A percentile compares a stretch with the other conserved stretches of the same genome.
Evolutionary conservation across 2,888 invertebrate genomes (phyloP).

Genomic region (Euplagia quadripunctaria): DNA sequence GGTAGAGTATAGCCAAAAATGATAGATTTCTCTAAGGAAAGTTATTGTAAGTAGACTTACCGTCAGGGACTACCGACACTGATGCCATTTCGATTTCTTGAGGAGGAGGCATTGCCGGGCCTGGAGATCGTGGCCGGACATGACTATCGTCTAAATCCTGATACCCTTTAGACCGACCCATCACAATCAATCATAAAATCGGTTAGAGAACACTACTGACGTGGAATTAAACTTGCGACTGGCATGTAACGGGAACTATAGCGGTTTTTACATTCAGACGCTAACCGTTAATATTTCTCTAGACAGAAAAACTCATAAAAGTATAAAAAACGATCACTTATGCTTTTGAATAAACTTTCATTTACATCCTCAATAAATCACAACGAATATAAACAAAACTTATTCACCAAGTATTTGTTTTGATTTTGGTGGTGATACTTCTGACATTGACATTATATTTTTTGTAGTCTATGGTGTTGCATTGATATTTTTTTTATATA

Average conservation of each 20-base stretch:
- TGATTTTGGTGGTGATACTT: slow-evolving; percentile 18
- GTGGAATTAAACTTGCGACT: slow-evolving; percentile 60
- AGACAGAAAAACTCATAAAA: slow-evolving; percentile 15
- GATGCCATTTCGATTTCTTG: slow-evolving; percentile 93
- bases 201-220: slow-evolving; percentile 63
- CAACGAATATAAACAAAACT: slow-evolving; percentile 34
- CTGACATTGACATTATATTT: slow-evolving; percentile 1
- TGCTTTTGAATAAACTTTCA: neutral
- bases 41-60: slow-evolving; percentile 71
- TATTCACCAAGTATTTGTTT: slow-evolving; percentile 35
- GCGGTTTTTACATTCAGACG: slow-evolving; percentile 35
- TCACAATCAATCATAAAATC: slow-evolving; percentile 54
- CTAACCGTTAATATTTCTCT: slow-evolving; percentile 20
- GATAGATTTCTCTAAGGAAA: neutral
- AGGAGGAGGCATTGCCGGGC: slow-evolving; percentile 84
- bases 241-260: slow-evolving; percentile 70
- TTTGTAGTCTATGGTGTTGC: neutral
- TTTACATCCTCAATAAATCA: slow-evolving; percentile 20
- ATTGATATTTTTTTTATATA: neutral
- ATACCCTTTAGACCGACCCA: slow-evolving; percentile 88
- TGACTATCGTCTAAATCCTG: slow-evolving; percentile 88
- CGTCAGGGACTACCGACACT: slow-evolving; percentile 93
- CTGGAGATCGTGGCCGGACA: slow-evolving; percentile 67
- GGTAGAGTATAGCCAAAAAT: neutral
- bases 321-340: slow-evolving; percentile 5